Percentiles rank a stretch among this genome's conserved stretches.
Conservation (phyloP, 35 echinoderm and acorn worm genomes). For the Amphiura filiformis region DNA sequence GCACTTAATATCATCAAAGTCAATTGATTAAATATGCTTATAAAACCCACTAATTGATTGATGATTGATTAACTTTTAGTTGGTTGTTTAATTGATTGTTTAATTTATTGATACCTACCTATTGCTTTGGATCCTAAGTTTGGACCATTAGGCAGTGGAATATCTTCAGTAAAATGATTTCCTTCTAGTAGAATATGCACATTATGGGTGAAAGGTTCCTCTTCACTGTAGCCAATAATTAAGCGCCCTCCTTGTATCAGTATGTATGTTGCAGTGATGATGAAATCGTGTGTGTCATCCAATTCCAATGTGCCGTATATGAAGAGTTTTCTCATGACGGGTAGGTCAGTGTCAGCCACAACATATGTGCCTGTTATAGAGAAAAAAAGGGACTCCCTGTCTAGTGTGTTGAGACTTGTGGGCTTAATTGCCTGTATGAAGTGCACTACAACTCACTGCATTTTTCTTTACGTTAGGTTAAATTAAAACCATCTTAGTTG, state of each 20-base stretch:
- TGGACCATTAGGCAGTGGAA: slow-evolving; percentile 47
- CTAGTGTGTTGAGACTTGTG: too few relatives aligned
- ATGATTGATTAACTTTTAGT: too few relatives aligned
- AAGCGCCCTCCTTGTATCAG: slow-evolving; percentile 73
- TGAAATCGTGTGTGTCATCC: slow-evolving; percentile 43
- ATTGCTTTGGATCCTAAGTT: slow-evolving; percentile 81
- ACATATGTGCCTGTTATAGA: too few relatives aligned
- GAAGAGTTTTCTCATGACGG: slow-evolving; percentile 64
- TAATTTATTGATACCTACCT: slow-evolving; percentile 39
- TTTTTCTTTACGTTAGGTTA: too few relatives aligned
- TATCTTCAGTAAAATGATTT: slow-evolving; percentile 60
- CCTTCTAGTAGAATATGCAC: slow-evolving; percentile 34
- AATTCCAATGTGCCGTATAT: slow-evolving; percentile 70
- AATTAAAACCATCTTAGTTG: too few relatives aligned
- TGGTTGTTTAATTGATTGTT: too few relatives aligned
- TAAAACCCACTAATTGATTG: too few relatives aligned
- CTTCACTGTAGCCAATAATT: slow-evolving; percentile 49
- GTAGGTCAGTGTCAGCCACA: slow-evolving; percentile 57
- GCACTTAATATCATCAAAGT: too few relatives aligned
- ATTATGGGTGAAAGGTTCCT: slow-evolving; percentile 48
- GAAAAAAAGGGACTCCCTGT: too few relatives aligned
- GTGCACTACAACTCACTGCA: too few relatives aligned
- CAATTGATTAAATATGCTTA: too few relatives aligned
- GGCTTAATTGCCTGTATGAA: too few relatives aligned
- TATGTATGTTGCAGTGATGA: slow-evolving; percentile 67